Percentiles rank a stretch among this genome's conserved stretches.
Evolutionary conservation across 1,140 invertebrate genomes (phyloP).

Genomic region (Phenacoccus solenopsis): DNA sequence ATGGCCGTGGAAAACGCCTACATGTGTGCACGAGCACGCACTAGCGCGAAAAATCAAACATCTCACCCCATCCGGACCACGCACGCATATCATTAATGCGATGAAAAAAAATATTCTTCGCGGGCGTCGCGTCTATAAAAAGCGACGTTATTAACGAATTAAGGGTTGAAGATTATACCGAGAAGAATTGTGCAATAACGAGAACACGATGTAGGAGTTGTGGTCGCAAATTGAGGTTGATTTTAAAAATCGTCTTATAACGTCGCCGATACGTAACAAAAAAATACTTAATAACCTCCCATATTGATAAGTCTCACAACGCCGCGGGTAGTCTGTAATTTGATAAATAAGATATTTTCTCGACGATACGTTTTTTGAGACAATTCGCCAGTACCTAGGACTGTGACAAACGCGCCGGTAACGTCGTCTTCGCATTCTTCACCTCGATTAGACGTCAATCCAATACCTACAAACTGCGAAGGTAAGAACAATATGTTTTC

Average conservation of each 20-base stretch:
- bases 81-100: too few relatives aligned
- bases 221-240: background rate
- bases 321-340: constrained; percentile 7
- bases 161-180: background rate
- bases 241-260: background rate
- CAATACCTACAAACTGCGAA: too few relatives aligned
- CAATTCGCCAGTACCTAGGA: background rate
- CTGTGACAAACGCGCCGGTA: background rate
- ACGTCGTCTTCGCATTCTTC: background rate
- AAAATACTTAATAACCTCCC: constrained; percentile 5
- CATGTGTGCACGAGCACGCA: too few relatives aligned
- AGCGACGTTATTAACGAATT: background rate
- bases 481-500: too few relatives aligned
- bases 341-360: constrained; percentile 14
- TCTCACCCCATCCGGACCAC: too few relatives aligned
- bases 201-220: constrained; percentile 6
- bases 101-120: too few relatives aligned
- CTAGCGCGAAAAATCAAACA: too few relatives aligned
- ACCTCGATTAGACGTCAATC: background rate
- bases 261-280: background rate
- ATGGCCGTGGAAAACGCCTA: too few relatives aligned
- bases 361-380: background rate
- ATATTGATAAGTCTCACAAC: background rate
- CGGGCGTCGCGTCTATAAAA: background rate
- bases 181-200: constrained; percentile 16